Base-by-base conservation (phyloP, 2,888 invertebrate species). In the Phortica okadai region DNA sequence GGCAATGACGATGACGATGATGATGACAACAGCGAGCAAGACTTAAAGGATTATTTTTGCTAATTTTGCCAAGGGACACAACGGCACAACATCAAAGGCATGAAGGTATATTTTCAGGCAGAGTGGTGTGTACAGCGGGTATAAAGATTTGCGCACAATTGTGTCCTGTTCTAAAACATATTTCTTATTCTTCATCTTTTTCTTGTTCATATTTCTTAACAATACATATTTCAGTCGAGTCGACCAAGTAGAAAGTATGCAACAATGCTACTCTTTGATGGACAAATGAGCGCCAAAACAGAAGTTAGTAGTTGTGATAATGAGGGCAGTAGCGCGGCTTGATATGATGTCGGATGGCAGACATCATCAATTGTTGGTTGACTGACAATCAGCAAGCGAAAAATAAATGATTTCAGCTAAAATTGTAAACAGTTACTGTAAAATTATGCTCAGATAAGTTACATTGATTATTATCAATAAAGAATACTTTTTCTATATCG, bases 1-100 rank as follows among this genome's bases (percentile, higher is more conserved):
- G 74, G 74, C 25, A 58, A 16, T 42, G 44, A 75, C 33, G 54
- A 66, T 54, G 21, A 21, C 21, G 70, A 44, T 42, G 25, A 50
- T 50, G 50, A 33, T 54, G 56, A 25, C 44, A 16, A 50, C n/a
- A 8, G 25, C 78, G 84, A 78, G 81, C 79, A 77, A 83, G 84
- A 85, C 86, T 86, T 86, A 85, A 86, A 85, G 86, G 85, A 85
- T 85, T 85, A 85, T 83, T 85, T 85, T 83, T 83, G 85, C 86
- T 85, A 85, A 86, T 85, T 85, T 86, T 74, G 81, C 84, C 69
- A 59, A 45, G 64, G 41, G 74, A 74, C 74, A 25, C 64, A 74
- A 62, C 8, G 33, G n/a, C 45, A 70, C 50, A 50, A 70, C 14
- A 45, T 50, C 6, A 79, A 73, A 75, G 79, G 76, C 74, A 74